Evolutionary conservation across 2,113 vertebrate species (phyloP), one percentile per base, ranked within the genome.

Genomic region (Herpailurus yagouaroundi): DNA sequence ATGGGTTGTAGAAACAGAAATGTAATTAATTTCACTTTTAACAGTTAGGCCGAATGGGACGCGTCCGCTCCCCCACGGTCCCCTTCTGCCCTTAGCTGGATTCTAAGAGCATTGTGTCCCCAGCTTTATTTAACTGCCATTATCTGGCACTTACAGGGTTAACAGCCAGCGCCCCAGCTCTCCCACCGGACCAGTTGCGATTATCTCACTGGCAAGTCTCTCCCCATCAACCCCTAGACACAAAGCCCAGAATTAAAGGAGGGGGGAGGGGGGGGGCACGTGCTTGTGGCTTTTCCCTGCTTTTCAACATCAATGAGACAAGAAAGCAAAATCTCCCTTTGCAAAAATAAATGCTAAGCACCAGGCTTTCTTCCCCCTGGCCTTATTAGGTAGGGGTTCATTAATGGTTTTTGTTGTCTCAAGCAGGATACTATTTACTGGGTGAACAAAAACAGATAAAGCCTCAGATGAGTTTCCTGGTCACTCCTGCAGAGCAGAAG

Each of bases 401-500:
- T 83, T 87, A 86, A 57, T 93, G 12, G 74, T 96, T 86, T 96
- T 33, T 96, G 50, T 52, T 77, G 57, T 97, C 95, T 98, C 92
- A 19, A 97, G 87, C 79, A 68, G 91, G 92, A 77, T 66, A 81
- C 55, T 77, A 91, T 95, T 97, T 98, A 89, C 4, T 38, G 45
- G 68, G 82, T 64, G 92, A 93, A 95, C 60, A 77, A 97, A 97
- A 98, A 95, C 83, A 91, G 73, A 97, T 27, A 97, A 98, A 98
- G 96, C 91, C 95, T 33, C 71, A 96, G 95, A 98, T 96, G 97
- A 97, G 90, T 97, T 98, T 97, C 92, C 84, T 89, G 91, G 97
- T 96, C 98, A 98, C 94, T 98, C 69, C 83, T 94, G 96, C 0
- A 83, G 89, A 85, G 63, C 73, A 87, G 91, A 96, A 97, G 97